Evolutionary conservation across 2,113 vertebrate species (phyloP), one percentile per base, ranked within the genome.

Genomic region (Bujurquina vittata): DNA sequence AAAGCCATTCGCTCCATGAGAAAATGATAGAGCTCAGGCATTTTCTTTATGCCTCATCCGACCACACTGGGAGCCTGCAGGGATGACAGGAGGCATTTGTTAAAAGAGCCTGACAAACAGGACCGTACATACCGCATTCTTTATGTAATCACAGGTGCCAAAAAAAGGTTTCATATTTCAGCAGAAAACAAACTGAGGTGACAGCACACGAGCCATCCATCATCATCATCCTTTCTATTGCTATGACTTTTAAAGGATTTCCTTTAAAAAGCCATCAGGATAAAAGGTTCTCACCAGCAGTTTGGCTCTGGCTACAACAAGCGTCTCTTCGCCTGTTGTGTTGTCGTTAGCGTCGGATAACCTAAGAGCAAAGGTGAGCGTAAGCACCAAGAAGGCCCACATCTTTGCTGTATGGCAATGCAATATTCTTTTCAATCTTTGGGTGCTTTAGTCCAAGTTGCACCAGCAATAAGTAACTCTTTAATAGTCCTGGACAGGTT

Each of bases 41-140:
- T 92, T 80, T 96, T 96, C 94, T 96, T 96, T 88, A 96, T 96
- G 80, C 90, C 79, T 96, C 96, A 96, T 94, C 96, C 96, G 6
- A 96, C 95, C 76, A 96, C 93, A 81, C 96, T 96, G 82, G 96
- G 96, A 84, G 96, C 96, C 95, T 96, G 84, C 29, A n/a, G 62
- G 69, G 54, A 87, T 1, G 79, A 85, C 63, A 84, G 58, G 74
- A 88, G 17, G 83, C 76, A 75, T 43, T 40, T 65, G 75, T 86
- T 92, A 80, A 75, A 88, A 63, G 83, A 78, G 40, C 57, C 18
- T 17, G 82, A 73, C 55, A 55, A 77, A 84, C 7, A 23, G 40
- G 65, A 31, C 22, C 31, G 58, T 26, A 54, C 49, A 52, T 12
- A 43, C n/a, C 63, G 57, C 5, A n/a, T 57, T 63, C 40, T 62